A percentile compares a stretch with the other conserved stretches of the same genome.
phyloP scores from a whole-genome alignment of 1,140 invertebrate genomes.

The Kradibia gibbosae region DNA sequence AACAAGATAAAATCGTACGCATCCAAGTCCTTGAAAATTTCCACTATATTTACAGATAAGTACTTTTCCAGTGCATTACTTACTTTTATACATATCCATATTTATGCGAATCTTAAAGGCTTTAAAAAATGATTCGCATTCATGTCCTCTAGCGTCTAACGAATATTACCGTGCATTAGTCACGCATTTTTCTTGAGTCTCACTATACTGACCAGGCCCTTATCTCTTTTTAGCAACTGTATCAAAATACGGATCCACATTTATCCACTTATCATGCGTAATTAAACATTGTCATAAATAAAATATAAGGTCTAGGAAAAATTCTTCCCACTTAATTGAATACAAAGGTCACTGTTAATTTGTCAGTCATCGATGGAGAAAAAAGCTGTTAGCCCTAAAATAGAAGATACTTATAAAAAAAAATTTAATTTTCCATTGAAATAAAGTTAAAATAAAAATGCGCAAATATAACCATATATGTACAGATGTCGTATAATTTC shows the following conservation, averaged over 20 bases:
- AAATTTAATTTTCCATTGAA: not conserved
- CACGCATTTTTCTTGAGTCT: not conserved
- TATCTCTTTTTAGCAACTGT: not conserved
- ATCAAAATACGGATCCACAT: too few relatives aligned
- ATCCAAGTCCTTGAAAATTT: not conserved
- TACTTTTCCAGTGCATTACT: not conserved
- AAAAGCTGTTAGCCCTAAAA: not conserved
- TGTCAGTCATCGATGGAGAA: not conserved
- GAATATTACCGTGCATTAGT: not conserved
- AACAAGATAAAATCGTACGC: not conserved
- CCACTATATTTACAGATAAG: not conserved
- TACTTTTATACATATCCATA: not conserved
- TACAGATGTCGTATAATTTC: conserved; percentile 8
- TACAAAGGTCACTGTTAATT: too few relatives aligned
- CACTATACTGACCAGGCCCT: not conserved
- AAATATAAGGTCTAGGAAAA: too few relatives aligned
- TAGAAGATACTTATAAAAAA: not conserved
- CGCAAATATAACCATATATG: conserved; percentile 13
- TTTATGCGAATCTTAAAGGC: not conserved
- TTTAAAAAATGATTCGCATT: not conserved
- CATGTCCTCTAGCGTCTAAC: not conserved
- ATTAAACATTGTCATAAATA: too few relatives aligned
- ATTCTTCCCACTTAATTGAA: too few relatives aligned
- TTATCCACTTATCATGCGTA: too few relatives aligned
- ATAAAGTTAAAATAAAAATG: not conserved